Base-by-base conservation (phyloP, 2,797 vertebrate genomes). In the Rhyacichthys aspro region DNA sequence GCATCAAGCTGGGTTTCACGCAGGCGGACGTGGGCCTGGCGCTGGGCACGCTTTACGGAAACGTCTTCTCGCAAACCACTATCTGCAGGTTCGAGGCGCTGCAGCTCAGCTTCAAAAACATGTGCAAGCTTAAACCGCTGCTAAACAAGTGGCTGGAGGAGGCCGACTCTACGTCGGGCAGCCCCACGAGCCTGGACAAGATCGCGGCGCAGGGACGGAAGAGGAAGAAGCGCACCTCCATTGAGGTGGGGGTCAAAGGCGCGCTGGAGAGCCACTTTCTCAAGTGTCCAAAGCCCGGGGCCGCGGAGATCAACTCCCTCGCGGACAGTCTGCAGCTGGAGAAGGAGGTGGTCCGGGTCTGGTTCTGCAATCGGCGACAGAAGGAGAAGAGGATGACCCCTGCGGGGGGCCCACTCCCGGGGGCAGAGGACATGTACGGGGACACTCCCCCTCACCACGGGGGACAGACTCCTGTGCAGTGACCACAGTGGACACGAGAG, bases 141-240 rank as follows among this genome's bases (percentile, higher is more conserved):
- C 91, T 98, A 88, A 97, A 97, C 95, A 98, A 98, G 95, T 98
- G 97, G 97, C 92, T 98, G 91, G 96, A 98, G 92, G 97, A 98
- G 92, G 96, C 97, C 75, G 97, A 98, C 93, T 98, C 96, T 71
- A 96, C 95, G 62, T 95, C 96, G 52, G 97, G 97, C 66, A 98
- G 96, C 89, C 97, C 97, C 81, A 98, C 96, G 47, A 98, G 96
- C 91, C 94, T 98, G 91, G 97, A 98, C 91, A 98, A 98, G 90
- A 98, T 98, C 88, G 97, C 97, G 44, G 97, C 96, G 56, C 97
- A 98, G 90, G 97, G 97, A 19, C 91, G 96, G 79, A 98, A 98
- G 91, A 86, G 97, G 88, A 98, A 98, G 94, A 98, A 98, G 93
- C 91, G 97, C 90, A 98, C 97, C 90, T 98, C 96, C 84, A 98